A percentile compares a stretch with the other conserved stretches of the same genome.
phyloP scores from a whole-genome alignment of 2,888 invertebrate species.

The Polymixis flavicincta region DNA sequence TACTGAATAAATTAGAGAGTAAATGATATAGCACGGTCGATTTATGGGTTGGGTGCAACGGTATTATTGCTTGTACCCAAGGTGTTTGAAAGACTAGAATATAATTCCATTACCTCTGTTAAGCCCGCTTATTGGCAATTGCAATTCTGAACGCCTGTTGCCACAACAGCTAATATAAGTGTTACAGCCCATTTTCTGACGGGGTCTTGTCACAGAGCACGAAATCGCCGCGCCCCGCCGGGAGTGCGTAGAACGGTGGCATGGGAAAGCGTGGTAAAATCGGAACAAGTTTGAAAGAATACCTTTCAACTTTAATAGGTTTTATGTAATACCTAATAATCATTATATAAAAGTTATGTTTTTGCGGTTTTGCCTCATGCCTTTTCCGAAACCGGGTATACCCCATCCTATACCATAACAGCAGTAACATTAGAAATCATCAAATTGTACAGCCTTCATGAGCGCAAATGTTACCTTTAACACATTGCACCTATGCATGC shows the following conservation, averaged over 20 bases:
- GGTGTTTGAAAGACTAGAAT: too few relatives aligned
- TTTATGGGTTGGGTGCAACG: slow-evolving; percentile 15
- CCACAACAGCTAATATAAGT: too few relatives aligned
- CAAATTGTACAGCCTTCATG: not conserved
- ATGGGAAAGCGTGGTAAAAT: not conserved
- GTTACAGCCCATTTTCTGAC: not conserved
- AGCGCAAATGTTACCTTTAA: not conserved
- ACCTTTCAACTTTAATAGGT: too few relatives aligned
- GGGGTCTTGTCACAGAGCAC: not conserved
- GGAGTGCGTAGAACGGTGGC: too few relatives aligned
- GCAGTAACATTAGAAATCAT: not conserved
- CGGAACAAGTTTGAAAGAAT: too few relatives aligned
- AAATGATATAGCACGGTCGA: slow-evolving; percentile 31
- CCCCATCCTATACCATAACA: not conserved
- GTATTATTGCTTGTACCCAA: not conserved
- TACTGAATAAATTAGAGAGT: slow-evolving; percentile 41
- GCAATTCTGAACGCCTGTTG: not conserved
- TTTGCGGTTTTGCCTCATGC: too few relatives aligned
- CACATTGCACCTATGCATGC: not conserved
- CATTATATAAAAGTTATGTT: too few relatives aligned
- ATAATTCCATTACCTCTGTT: not conserved
- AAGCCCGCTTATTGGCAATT: not conserved
- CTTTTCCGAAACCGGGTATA: not conserved
- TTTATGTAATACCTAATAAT: not conserved
- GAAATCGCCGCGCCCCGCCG: too few relatives aligned